Evolutionary conservation across 1,140 invertebrate species (phyloP), one percentile per base, ranked within the genome.

Genomic region (Rhopalosiphum padi): DNA sequence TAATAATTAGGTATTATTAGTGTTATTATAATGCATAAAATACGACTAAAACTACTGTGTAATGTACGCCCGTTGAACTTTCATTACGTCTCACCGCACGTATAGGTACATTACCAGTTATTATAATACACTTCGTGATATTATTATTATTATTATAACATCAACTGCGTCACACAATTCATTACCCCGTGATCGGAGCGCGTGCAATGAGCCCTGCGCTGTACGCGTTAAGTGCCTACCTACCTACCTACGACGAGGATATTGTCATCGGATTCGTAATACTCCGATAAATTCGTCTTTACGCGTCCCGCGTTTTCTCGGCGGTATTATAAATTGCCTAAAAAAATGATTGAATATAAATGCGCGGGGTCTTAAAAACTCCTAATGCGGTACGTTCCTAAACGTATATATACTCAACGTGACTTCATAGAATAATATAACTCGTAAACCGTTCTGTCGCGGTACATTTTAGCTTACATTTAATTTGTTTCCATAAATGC

Each of bases 401-500:
- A 51, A n/a, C 15, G n/a, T n/a, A 6, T 0, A 68, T 60, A 60
- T 30, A 60, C 4, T 48, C 30, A 68, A 68, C n/a, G 60, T n/a
- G n/a, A 77, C n/a, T n/a, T 35, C 60, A 77, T 18, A n/a, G 30
- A 77, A 77, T 5, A 30, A 30, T 68, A 30, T 68, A 77, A n/a
- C 60, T 77, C 60, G n/a, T 77, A 77, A 77, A 77, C 60, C 60
- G n/a, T 35, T 77, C n/a, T 18, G 18, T n/a, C 60, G 9, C 15
- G 48, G 48, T 51, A 18, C 8, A 77, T n/a, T n/a, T 77, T n/a
- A n/a, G n/a, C 4, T 77, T 77, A 21, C 30, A 77, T 77, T 77
- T 77, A n/a, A 77, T 77, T 77, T 77, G 60, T 77, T 77, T 77
- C 60, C 60, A 77, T 77, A 77, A 77, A 77, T 77, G 18, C 60